These are phyloP conservation scores for Poecilobothrus nobilitatus DNA, from an alignment of 2,888 invertebrate genomes.

Conservation along the genomic window DNA sequence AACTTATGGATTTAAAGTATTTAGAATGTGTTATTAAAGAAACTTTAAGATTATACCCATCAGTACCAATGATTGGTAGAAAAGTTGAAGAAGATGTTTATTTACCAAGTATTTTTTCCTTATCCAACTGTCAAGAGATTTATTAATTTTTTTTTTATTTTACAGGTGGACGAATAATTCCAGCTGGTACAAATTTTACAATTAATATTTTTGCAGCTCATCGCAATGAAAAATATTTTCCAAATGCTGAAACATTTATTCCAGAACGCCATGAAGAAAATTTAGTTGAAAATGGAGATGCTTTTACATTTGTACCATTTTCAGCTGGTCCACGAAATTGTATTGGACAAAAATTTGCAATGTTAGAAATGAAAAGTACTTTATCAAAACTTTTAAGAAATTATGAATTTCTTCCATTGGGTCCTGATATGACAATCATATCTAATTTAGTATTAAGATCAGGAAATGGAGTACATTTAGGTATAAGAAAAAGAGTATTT, in stretches of 20 bases:
- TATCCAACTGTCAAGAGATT: conserved; percentile 34
- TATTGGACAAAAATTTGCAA: conserved; percentile 38
- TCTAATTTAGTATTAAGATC: conserved; percentile 38
- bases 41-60: conserved; percentile 54
- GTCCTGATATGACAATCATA: conserved; percentile 32
- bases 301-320: conserved; percentile 36
- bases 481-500: conserved; percentile 28
- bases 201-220: conserved; percentile 35
- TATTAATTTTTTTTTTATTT: not conserved
- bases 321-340: conserved; percentile 48
- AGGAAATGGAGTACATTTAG: conserved; percentile 35
- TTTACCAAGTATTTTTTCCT: conserved; percentile 42
- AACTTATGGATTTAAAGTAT: conserved; percentile 32
- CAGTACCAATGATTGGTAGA: conserved; percentile 55
- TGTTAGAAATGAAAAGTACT: conserved; percentile 35
- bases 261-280: conserved; percentile 44
- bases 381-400: conserved; percentile 32
- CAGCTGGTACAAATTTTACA: conserved; percentile 33
- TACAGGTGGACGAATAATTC: conserved; percentile 31
- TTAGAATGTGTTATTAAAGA: conserved; percentile 61
- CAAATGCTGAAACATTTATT: conserved; percentile 32
- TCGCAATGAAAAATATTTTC: conserved; percentile 31
- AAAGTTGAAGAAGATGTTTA: conserved; percentile 46
- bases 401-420: conserved; percentile 34
- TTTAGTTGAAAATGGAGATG: conserved; percentile 22